Base-by-base conservation (phyloP, 1,140 invertebrate species). In the Odontomachus brunneus region DNA sequence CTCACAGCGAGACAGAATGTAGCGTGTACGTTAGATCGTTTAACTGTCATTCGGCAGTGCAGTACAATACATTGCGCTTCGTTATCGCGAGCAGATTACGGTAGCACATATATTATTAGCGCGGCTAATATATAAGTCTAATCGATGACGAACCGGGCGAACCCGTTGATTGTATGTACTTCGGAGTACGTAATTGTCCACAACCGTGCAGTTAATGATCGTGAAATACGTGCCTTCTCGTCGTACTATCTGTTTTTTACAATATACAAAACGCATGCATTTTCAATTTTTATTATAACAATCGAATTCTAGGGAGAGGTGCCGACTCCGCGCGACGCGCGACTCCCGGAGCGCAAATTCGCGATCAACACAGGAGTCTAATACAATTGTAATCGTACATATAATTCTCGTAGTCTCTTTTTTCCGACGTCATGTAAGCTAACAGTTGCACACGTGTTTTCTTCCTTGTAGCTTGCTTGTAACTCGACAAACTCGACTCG, bases 141-240 rank as follows among this genome's bases (percentile, higher is more conserved):
- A 66, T 63, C 29, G 60, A 55, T 55, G 29, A 59, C 22, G 5
- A 73, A n/a, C 44, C 38, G 29, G 44, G 19, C 38, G 17, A n/a
- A 48, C 22, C 55, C 19, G 15, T 74, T 59, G 4, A 60, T 74
- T 49, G 15, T 17, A 12, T 7, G 29, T 60, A 74, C 60, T 44
- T 74, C 33, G 24, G 15, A 48, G 15, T 73, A 44, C 19, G 19
- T 48, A 74, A 74, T 74, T 60, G 22, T 60, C 11, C 33, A 49
- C 38, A 22, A 44, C 19, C 19, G 69, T 72, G 29, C 38, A 74
- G 71, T 48, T 74, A 59, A 74, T 48, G 38, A 48, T 74, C 22
- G 19, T 74, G 60, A 74, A 29, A 48, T 74, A 74, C 53, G 71
- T 74, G 71, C 71, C 71, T 74, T 74, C 71, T 74, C 38, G 71